Conservation (phyloP, 1,140 invertebrate species). For the Oedothorax gibbosus region DNA sequence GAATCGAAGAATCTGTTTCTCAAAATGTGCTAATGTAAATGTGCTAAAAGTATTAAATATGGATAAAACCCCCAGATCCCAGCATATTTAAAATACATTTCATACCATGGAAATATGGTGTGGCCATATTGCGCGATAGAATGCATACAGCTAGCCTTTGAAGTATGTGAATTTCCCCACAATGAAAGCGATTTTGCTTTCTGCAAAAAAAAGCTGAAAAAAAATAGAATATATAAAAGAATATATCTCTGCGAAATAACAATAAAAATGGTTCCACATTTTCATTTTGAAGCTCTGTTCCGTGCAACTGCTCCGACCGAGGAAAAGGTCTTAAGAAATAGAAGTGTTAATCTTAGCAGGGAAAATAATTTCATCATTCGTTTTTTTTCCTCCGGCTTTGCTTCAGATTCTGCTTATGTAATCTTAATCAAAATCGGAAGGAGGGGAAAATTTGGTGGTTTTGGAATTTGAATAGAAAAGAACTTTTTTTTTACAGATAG, state of each 20-base stretch:
- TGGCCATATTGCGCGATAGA: conserved; percentile 16
- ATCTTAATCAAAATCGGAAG: conserved; percentile 19
- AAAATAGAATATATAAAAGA: background rate
- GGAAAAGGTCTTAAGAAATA: conserved; percentile 26
- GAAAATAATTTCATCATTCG: conserved; percentile 18
- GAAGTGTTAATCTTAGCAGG: conserved; percentile 31
- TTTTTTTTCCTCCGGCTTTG: background rate
- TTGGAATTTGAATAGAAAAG: conserved; percentile 12
- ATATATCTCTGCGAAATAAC: background rate
- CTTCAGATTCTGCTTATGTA: conserved; percentile 23
- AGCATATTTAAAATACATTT: conserved; percentile 14
- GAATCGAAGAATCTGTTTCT: too few species aligned
- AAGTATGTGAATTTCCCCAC: background rate
- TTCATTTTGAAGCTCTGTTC: conserved; percentile 5
- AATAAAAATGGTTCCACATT: conserved; percentile 8
- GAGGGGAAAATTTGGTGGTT: background rate
- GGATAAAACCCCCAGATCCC: background rate
- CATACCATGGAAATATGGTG: conserved; percentile 19
- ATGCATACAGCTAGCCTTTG: conserved; percentile 5
- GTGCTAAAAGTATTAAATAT: background rate
- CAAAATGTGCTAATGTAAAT: too few species aligned
- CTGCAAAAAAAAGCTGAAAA: background rate
- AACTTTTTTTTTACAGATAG: conserved; percentile 8
- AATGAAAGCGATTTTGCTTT: conserved; percentile 10
- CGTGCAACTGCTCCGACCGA: background rate